Percentiles rank a stretch among this genome's conserved stretches.
These are phyloP conservation scores for Catharus minimus DNA, from an alignment of 2,113 vertebrate genomes.

Conservation along the genomic window DNA sequence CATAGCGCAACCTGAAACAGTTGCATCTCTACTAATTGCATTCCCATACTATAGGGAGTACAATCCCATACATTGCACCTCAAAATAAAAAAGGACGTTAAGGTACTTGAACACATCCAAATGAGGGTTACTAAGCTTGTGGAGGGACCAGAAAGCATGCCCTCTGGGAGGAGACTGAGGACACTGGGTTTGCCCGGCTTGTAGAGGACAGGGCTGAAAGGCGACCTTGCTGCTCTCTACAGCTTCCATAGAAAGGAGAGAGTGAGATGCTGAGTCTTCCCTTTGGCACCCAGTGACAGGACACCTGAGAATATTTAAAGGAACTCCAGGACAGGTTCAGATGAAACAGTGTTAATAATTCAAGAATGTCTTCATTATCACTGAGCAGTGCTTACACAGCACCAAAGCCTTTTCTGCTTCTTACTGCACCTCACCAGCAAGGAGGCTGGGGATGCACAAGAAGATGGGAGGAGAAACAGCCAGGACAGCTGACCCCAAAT, in stretches of 20 bases:
- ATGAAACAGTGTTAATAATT: neutral
- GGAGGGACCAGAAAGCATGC: neutral
- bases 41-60: neutral
- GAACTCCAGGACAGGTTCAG: neutral
- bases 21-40: neutral
- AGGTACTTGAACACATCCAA: neutral
- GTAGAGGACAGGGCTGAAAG: neutral
- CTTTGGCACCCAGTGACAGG: neutral
- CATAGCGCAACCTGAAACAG: neutral
- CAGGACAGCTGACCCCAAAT: neutral
- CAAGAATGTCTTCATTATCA: neutral
- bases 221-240: neutral
- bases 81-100: neutral
- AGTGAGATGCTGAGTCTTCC: neutral
- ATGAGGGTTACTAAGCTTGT: neutral
- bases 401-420: neutral
- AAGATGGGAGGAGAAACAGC: neutral
- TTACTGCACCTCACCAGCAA: neutral
- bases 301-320: neutral
- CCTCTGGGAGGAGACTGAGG: neutral
- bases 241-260: neutral
- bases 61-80: neutral
- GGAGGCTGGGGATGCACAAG: neutral
- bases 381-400: neutral
- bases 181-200: neutral